Base-by-base conservation (phyloP, 2,888 invertebrate species). In the Chouioia cunea region DNA sequence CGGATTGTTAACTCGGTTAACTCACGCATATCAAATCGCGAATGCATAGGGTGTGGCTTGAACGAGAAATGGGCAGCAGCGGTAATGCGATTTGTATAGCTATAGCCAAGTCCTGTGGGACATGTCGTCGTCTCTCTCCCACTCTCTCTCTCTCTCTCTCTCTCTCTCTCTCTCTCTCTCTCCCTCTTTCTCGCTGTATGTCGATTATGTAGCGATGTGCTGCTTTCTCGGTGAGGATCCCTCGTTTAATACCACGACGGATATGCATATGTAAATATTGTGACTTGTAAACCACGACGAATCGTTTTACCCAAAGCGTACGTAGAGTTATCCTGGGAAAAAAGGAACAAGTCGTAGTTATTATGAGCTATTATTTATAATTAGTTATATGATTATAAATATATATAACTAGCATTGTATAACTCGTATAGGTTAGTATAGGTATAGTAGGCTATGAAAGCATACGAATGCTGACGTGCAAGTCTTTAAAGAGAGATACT, bases 261-360 rank as follows among this genome's bases (percentile, higher is more conserved):
- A 82, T 83, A 85, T 84, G 83, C 85, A 83, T 85, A 85, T 85
- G 83, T 83, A 85, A 85, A 85, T 85, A 84, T 79, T 79, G 78
- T 77, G 79, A 82, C 76, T 78, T n/a, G n/a, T n/a, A n/a, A 78
- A 81, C 79, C 80, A 77, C 80, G 77, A 77, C 79, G 66, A 81
- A 82, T 82, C 66, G 79, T 70, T 75, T 73, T 76, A 71, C 36
- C 6, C 6, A 12, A 3, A 53, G 12, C 15, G 18, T 22, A 22
- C 46, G 27, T 59, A 56, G 50, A n/a, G 46, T 4, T 22, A 50
- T 27, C 62, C 46, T 66, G 63, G 56, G 63, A 70, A 65, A 36
- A 53, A 22, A 12, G 27, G 23, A 22, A 15, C 4, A 23, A 15
- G 48, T 36, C 36, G 2, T 36, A 10, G 6, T 36, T 36, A 10